Percentiles rank a stretch among this genome's conserved stretches.
Conservation (phyloP, 2,113 vertebrate species). For the Bubo blakistoni region DNA sequence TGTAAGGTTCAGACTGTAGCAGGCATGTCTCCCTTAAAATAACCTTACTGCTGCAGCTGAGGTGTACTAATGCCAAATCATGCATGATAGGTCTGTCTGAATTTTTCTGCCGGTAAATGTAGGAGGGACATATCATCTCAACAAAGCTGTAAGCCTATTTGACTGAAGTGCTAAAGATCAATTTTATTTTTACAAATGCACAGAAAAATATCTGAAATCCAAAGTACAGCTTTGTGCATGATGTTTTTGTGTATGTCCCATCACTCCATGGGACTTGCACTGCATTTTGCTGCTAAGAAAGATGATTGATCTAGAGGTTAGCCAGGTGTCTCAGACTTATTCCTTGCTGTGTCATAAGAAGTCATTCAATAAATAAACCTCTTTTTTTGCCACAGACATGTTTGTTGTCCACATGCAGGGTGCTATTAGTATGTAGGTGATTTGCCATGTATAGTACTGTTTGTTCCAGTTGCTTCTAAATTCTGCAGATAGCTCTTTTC, state of each 20-base stretch:
- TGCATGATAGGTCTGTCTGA: not conserved
- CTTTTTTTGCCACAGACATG: not conserved
- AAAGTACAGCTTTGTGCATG: not conserved
- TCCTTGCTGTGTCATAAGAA: not conserved
- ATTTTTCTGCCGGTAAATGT: not conserved
- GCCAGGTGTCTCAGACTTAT: not conserved
- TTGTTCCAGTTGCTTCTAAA: not conserved
- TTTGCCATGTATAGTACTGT: not conserved
- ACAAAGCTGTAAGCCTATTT: not conserved
- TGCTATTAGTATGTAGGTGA: not conserved
- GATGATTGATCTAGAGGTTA: not conserved
- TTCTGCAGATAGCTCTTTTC: not conserved
- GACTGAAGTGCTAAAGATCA: not conserved
- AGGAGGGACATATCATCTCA: not conserved
- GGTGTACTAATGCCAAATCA: not conserved
- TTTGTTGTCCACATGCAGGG: not conserved
- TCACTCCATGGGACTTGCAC: not conserved
- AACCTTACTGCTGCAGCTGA: not conserved
- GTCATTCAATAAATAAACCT: not conserved
- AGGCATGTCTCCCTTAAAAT: not conserved
- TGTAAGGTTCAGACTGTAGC: not conserved
- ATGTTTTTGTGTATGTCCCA: not conserved
- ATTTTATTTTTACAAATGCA: not conserved
- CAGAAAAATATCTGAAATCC: not conserved
- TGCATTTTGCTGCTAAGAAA: not conserved